Evolutionary conservation across 2,888 invertebrate genomes (phyloP).

Genomic region (Athetis lepigone): DNA sequence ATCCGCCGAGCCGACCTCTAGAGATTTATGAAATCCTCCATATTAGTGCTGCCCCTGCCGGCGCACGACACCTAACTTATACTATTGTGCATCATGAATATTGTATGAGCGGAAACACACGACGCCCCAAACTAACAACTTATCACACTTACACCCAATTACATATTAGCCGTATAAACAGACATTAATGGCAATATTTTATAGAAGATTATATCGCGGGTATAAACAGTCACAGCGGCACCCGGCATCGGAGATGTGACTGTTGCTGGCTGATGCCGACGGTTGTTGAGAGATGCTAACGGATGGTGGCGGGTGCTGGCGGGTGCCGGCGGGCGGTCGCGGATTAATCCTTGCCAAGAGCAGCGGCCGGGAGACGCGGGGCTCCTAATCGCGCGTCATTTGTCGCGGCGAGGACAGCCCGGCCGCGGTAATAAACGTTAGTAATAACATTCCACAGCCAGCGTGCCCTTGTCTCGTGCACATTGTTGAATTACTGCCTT

Average conservation of each 20-base stretch:
- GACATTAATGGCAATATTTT: slow-evolving; percentile 3
- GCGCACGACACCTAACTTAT: slow-evolving; percentile 8
- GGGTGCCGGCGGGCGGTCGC: not conserved
- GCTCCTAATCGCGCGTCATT: slow-evolving; percentile 50
- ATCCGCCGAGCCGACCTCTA: slow-evolving; percentile 22
- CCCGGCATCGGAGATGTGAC: too few relatives aligned
- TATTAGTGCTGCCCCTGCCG: slow-evolving; percentile 20
- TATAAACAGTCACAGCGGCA: slow-evolving; percentile 5
- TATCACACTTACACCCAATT: slow-evolving; percentile 18
- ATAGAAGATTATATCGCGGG: not conserved
- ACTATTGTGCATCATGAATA: slow-evolving; percentile 36
- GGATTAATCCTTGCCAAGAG: slow-evolving; percentile 36
- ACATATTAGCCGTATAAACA: not conserved
- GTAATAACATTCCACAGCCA: slow-evolving; percentile 54
- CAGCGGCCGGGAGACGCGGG: slow-evolving; percentile 14
- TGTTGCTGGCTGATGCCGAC: too few relatives aligned
- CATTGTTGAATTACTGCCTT: slow-evolving; percentile 47
- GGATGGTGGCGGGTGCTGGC: too few relatives aligned
- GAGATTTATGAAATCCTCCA: slow-evolving; percentile 45
- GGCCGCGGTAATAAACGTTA: slow-evolving; percentile 38
- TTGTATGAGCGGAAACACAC: slow-evolving; percentile 28
- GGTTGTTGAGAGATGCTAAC: too few relatives aligned
- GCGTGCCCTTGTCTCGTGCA: slow-evolving; percentile 46
- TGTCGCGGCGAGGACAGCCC: slow-evolving; percentile 37
- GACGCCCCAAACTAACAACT: slow-evolving; percentile 23